A percentile compares a stretch with the other conserved stretches of the same genome.
Evolutionary conservation across 2,797 vertebrate genomes (phyloP).

Genomic region (Gallinago nigripennis): DNA sequence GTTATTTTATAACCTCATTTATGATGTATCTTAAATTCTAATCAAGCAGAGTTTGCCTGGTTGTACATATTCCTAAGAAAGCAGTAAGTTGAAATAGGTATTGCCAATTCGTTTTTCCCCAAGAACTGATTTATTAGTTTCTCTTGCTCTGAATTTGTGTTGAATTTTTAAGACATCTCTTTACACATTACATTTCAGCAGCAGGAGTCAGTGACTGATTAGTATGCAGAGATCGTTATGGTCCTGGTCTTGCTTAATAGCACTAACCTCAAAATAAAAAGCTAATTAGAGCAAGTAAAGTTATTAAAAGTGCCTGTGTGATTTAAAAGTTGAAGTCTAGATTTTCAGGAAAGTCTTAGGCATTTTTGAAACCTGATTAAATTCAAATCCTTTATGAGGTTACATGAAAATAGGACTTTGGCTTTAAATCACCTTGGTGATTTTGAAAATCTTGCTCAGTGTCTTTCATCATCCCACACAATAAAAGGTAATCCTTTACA

Average conservation of each 20-base stretch:
- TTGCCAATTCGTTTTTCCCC: neutral
- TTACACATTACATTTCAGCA: neutral
- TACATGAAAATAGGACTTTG: neutral
- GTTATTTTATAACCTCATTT: neutral
- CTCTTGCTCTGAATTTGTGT: neutral
- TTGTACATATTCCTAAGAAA: neutral
- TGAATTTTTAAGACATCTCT: neutral
- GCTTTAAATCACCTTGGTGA: slow-evolving; percentile 5
- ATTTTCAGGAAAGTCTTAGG: neutral
- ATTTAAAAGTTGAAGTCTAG: slow-evolving; percentile 30
- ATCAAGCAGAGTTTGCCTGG: neutral
- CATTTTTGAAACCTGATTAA: slow-evolving; percentile 30
- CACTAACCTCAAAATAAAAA: slow-evolving; percentile 39
- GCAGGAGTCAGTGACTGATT: neutral
- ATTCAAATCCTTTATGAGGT: slow-evolving; percentile 28
- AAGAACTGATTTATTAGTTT: neutral
- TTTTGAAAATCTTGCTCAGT: neutral
- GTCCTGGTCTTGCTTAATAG: neutral
- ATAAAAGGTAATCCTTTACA: neutral
- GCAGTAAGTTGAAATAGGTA: neutral
- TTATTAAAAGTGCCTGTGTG: slow-evolving; percentile 12
- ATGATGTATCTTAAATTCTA: neutral
- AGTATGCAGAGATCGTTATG: neutral
- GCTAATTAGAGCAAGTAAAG: slow-evolving; percentile 41
- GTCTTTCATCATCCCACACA: neutral